Conservation (phyloP, 2,888 invertebrate genomes). For the Tenthredo mesomela region DNA sequence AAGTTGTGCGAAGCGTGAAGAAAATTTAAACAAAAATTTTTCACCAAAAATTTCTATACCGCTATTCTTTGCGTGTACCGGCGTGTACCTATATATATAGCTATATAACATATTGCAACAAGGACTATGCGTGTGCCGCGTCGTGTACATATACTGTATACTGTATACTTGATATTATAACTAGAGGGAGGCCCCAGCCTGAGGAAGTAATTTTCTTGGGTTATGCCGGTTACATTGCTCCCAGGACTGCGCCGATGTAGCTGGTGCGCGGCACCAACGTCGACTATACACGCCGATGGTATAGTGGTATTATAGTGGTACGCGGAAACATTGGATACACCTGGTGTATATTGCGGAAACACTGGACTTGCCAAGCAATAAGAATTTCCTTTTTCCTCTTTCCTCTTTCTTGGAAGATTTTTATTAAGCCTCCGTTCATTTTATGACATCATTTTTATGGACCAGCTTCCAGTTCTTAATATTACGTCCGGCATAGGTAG, state of each 20-base stretch:
- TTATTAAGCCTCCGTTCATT: conserved; percentile 50
- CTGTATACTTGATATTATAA: neutral
- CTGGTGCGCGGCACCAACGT: conserved; percentile 1
- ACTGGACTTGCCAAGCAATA: conserved; percentile 74
- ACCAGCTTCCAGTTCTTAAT: conserved; percentile 41
- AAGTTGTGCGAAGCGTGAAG: conserved; percentile 3
- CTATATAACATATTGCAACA: neutral
- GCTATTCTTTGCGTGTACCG: neutral
- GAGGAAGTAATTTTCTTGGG: conserved; percentile 45
- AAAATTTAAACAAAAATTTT: neutral
- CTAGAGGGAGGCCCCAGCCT: neutral
- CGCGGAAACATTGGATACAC: conserved; percentile 74
- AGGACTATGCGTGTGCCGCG: neutral
- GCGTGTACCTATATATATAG: too few species aligned
- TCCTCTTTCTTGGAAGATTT: conserved; percentile 46
- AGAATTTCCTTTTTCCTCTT: conserved; percentile 64
- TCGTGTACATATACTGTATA: neutral
- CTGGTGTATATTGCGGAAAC: conserved; percentile 77
- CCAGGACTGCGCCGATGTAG: conserved; percentile 22
- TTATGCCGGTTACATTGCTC: conserved; percentile 19
- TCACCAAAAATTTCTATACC: neutral
- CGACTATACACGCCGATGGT: conserved; percentile 6
- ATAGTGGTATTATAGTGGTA: conserved; percentile 52
- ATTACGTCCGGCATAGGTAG: conserved; percentile 25
- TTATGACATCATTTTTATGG: conserved; percentile 49